phyloP scores from a whole-genome alignment of 2,797 vertebrate species.

The Gambusia yucatana region DNA sequence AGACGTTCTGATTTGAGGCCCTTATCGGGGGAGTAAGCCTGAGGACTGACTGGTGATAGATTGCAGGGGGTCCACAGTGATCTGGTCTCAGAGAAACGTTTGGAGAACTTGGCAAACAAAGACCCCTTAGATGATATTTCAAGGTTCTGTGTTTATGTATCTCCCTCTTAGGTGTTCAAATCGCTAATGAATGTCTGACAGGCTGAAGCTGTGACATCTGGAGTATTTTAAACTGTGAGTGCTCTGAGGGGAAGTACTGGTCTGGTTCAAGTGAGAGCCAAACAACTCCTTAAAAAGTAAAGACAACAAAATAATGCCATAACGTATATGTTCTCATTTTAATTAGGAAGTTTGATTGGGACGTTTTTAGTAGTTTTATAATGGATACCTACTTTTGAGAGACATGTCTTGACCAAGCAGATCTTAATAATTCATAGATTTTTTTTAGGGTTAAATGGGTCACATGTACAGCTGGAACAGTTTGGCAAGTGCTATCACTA shows the following conservation, averaged over 20 bases:
- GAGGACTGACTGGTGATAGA: conserved; percentile 62
- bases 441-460: conserved; percentile 38
- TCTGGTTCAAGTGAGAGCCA: conserved; percentile 27
- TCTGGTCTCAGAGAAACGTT: conserved; percentile 51
- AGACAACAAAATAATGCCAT: conserved; percentile 19
- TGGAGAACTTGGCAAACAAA: conserved; percentile 45
- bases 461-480: conserved; percentile 20
- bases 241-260: conserved; percentile 11
- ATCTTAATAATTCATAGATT: conserved; percentile 27
- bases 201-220: conserved; percentile 29
- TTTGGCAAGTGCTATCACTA: conserved; percentile 10
- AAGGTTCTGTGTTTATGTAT: conserved; percentile 30
- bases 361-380: not conserved
- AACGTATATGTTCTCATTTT: conserved; percentile 11
- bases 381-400: conserved; percentile 10
- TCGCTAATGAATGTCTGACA: conserved; percentile 28
- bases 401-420: conserved; percentile 10
- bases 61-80: conserved; percentile 22
- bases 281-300: conserved; percentile 21
- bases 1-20: conserved; percentile 52
- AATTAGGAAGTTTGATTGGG: not conserved
- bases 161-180: conserved; percentile 30
- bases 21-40: conserved; percentile 67
- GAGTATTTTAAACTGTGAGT: conserved; percentile 34
- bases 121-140: conserved; percentile 32